phyloP scores from a whole-genome alignment of 2,797 vertebrate genomes.

The Podarcis lilfordi region DNA sequence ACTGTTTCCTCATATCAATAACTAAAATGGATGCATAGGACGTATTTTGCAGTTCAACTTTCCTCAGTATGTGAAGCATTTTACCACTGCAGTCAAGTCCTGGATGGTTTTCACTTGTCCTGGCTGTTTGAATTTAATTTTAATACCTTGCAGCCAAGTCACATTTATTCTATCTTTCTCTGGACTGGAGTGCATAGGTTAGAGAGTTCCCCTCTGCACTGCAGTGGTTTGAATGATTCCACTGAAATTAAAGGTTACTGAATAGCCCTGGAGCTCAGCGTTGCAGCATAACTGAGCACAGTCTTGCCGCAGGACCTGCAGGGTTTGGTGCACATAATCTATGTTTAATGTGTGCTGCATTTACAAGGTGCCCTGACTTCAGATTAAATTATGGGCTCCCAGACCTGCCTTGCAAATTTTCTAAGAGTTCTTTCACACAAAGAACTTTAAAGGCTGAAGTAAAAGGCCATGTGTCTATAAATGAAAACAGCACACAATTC shows the following conservation, averaged over 20 bases:
- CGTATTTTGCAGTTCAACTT: neutral
- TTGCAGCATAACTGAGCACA: constrained; percentile 11
- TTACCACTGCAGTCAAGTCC: neutral
- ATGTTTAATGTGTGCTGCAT: constrained; percentile 33
- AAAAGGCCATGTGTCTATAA: neutral
- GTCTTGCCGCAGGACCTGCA: constrained; percentile 25
- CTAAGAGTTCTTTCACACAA: constrained; percentile 10
- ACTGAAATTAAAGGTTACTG: constrained; percentile 13
- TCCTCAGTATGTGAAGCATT: neutral
- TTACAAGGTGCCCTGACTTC: constrained; percentile 45
- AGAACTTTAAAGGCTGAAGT: neutral
- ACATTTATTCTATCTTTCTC: neutral
- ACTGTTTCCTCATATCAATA: neutral
- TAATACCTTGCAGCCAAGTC: neutral
- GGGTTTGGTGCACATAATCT: constrained; percentile 27
- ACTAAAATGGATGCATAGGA: neutral
- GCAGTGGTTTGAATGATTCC: constrained; percentile 26
- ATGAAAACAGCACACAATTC: neutral
- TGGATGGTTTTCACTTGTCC: neutral
- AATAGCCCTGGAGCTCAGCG: neutral
- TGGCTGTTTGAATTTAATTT: neutral
- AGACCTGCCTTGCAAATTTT: constrained; percentile 35
- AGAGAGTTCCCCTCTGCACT: constrained; percentile 27
- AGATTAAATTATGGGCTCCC: constrained; percentile 37
- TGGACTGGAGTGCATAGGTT: neutral